Evolutionary conservation across 2,113 vertebrate genomes (phyloP), one percentile per base, ranked within the genome.

Genomic region (Gambusia holbrooki): DNA sequence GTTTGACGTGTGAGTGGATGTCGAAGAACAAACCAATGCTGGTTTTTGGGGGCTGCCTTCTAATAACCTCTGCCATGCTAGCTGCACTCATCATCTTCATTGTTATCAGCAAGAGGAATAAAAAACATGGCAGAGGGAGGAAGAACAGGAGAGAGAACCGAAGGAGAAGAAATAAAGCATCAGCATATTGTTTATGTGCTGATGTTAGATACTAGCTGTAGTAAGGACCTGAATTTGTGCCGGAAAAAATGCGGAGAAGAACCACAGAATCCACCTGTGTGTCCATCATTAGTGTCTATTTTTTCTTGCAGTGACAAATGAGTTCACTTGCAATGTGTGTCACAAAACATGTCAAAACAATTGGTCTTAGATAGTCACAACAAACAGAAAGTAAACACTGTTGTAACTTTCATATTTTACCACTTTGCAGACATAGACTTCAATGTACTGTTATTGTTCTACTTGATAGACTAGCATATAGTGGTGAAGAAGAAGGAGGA

Each of bases 41-140:
- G 75, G 96, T 99, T 79, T 97, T 99, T 33, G 90, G 92, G 27
- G 92, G 91, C 37, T 98, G 96, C 84, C 86, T 97, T 37, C 90
- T 96, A 29, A 91, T 93, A 65, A 95, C 94, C 0, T 73, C 95
- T 30, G 72, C 88, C 32, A 90, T 96, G 81, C 80, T 99, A 74
- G 73, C 90, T 65, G 90, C 87, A 10, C 88, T 96, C n/a, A 2
- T 84, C 29, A 73, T 88, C 58, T 78, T 95, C 85, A 85, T 95
- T 80, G 88, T 95, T 60, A 89, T 92, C 71, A 91, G 83, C 64
- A 96, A 94, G 89, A 93, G 85, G 90, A 96, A 62, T 17, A 88
- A 78, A 77, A 79, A 1, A 32, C 71, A 66, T 22, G 66, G 62
- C 7, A 61, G 61, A 66, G 30, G 87, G 45, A 87, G 68, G 67